Evolutionary conservation across 2,113 vertebrate species (phyloP).

Genomic region (Dinomys branickii): DNA sequence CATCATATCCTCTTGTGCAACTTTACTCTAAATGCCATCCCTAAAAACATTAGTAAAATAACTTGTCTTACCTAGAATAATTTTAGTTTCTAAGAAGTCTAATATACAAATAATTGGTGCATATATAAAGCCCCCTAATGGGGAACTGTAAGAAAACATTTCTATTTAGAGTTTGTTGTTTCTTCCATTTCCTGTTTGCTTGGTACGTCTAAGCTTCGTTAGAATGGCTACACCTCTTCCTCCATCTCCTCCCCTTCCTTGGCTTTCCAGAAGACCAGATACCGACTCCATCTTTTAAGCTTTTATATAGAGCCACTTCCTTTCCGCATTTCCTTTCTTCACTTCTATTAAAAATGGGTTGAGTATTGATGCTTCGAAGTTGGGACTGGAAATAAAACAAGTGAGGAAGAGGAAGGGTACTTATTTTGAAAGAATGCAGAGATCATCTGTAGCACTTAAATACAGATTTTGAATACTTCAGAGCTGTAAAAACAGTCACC

Average conservation of each 20-base stretch:
- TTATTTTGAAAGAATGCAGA: background rate
- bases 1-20: background rate
- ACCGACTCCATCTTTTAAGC: background rate
- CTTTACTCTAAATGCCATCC: background rate
- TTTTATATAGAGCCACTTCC: background rate
- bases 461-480: background rate
- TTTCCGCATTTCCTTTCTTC: background rate
- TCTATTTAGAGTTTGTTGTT: background rate
- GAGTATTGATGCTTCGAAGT: background rate
- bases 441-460: background rate
- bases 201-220: constrained; percentile 1
- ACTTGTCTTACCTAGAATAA: background rate
- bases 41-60: constrained; percentile 49
- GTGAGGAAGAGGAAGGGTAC: background rate
- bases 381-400: background rate
- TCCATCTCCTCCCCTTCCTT: background rate
- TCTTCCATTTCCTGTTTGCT: constrained; percentile 44
- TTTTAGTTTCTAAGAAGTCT: constrained; percentile 2
- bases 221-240: background rate
- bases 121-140: background rate
- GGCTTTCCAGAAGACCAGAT: background rate
- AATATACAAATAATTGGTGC: background rate
- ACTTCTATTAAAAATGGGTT: background rate
- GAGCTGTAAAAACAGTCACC: background rate
- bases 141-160: background rate